Conservation (phyloP, 1,140 invertebrate genomes). For the Pachypsylla venusta region DNA sequence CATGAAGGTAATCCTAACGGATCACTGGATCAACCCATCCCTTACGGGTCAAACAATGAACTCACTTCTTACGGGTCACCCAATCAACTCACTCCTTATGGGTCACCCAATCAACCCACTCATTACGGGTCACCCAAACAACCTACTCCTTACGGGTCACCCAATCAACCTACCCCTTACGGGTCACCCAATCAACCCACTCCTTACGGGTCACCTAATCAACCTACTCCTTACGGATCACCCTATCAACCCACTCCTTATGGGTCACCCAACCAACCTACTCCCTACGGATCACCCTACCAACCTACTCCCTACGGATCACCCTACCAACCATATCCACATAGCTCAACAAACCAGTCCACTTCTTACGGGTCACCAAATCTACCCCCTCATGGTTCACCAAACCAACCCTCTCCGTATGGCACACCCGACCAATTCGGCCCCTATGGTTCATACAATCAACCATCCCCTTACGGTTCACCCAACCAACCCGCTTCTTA, state of each 20-base stretch:
- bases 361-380: too few relatives aligned
- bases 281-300: background rate
- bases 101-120: background rate
- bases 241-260: background rate
- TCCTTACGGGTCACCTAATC: background rate
- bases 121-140: background rate
- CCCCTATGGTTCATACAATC: too few relatives aligned
- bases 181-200: constrained; percentile 3
- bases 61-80: background rate
- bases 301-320: too few relatives aligned
- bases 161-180: constrained; percentile 3
- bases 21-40: background rate
- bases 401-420: too few relatives aligned
- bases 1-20: background rate
- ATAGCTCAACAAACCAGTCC: too few relatives aligned
- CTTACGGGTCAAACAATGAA: background rate
- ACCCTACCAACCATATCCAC: background rate
- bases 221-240: background rate
- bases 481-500: too few relatives aligned
- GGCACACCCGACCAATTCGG: too few relatives aligned
- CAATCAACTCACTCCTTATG: background rate
- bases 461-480: too few relatives aligned
- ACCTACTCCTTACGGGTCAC: background rate
- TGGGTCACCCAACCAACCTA: background rate
- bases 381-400: too few relatives aligned